phyloP scores from a whole-genome alignment of 2,797 vertebrate genomes.

The Odontamblyopus lacepedii region DNA sequence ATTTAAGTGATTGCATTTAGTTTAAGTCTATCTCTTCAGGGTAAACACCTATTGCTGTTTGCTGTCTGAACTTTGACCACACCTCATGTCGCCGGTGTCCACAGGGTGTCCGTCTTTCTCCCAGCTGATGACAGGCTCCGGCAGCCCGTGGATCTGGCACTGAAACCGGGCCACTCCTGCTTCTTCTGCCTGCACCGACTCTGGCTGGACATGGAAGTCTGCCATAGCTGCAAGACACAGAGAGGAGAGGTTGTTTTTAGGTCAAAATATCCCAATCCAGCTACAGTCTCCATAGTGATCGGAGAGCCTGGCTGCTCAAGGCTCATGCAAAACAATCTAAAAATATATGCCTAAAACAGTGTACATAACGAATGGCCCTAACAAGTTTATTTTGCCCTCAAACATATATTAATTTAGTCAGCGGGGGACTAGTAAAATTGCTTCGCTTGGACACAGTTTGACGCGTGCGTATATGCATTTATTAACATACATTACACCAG shows the following conservation, averaged over 20 bases:
- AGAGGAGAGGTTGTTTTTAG: constrained; percentile 20
- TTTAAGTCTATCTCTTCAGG: background rate
- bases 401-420: constrained; percentile 6
- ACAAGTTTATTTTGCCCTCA: constrained; percentile 17
- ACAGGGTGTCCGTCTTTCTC: constrained; percentile 88
- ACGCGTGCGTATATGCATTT: background rate
- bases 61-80: constrained; percentile 13
- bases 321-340: constrained; percentile 16
- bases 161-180: constrained; percentile 92
- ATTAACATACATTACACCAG: constrained; percentile 16
- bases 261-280: constrained; percentile 18
- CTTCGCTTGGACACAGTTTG: constrained; percentile 13
- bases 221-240: constrained; percentile 85
- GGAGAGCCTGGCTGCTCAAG: constrained; percentile 8
- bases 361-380: background rate
- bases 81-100: constrained; percentile 89
- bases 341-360: constrained; percentile 2
- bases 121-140: constrained; percentile 94
- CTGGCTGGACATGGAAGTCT: constrained; percentile 95
- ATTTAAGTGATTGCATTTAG: too few relatives aligned
- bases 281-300: background rate
- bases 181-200: constrained; percentile 86
- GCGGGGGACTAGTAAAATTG: constrained; percentile 8
- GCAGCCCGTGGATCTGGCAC: constrained; percentile 96
- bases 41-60: background rate